Conservation (phyloP, 2,113 vertebrate species). For the Aspiorhynchus laticeps region DNA sequence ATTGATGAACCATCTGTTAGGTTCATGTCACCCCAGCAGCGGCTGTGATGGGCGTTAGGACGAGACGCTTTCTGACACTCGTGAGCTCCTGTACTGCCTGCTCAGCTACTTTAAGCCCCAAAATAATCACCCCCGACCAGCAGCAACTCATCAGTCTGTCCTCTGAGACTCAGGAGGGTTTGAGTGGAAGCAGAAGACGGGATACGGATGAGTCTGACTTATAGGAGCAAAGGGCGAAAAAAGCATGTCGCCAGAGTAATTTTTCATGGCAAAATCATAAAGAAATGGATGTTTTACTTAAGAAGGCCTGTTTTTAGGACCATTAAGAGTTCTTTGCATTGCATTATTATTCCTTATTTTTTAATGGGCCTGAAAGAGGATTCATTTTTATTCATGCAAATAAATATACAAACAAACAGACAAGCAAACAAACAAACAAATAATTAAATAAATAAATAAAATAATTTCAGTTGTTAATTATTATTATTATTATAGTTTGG, state of each 20-base stretch:
- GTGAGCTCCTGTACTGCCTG: constrained; percentile 24
- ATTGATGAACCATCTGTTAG: constrained; percentile 59
- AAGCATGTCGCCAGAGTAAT: background rate
- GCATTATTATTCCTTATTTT: background rate
- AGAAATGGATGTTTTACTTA: background rate
- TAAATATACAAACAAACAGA: too few relatives aligned
- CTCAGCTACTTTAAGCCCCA: constrained; percentile 41
- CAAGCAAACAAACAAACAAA: too few relatives aligned
- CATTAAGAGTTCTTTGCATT: background rate
- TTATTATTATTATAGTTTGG: too few relatives aligned
- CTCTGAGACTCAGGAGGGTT: background rate
- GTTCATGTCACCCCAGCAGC: constrained; percentile 43
- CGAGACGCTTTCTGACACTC: constrained; percentile 41
- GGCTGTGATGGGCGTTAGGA: constrained; percentile 31
- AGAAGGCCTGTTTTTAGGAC: background rate
- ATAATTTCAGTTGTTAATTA: too few relatives aligned
- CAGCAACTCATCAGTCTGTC: constrained; percentile 21
- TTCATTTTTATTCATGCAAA: too few relatives aligned
- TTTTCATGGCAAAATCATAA: background rate
- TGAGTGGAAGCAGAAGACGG: background rate
- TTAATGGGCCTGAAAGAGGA: background rate
- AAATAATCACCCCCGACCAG: constrained; percentile 34
- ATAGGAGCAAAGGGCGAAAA: background rate
- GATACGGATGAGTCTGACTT: constrained; percentile 4
- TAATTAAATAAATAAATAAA: too few relatives aligned